These are phyloP conservation scores for Tribolium madens DNA, from an alignment of 1,140 invertebrate genomes.

Conservation along the genomic window DNA sequence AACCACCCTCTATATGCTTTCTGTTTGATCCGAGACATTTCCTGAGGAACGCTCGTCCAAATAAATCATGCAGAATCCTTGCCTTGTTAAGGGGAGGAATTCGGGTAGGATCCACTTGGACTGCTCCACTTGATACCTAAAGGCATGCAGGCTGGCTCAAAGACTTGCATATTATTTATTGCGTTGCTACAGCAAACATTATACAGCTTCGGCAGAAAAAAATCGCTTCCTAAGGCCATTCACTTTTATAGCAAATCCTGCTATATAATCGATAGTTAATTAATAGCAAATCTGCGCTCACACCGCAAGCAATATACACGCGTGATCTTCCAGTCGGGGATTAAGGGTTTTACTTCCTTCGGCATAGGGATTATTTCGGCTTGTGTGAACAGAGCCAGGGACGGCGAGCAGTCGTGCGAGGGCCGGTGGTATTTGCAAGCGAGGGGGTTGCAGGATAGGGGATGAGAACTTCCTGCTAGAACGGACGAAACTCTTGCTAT, in stretches of 20 bases:
- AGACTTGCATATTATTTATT: conserved; percentile 67
- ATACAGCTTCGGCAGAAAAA: conserved; percentile 57
- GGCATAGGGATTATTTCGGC: conserved; percentile 57
- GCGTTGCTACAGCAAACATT: conserved; percentile 65
- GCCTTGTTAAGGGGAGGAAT: conserved; percentile 1
- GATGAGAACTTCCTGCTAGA: conserved; percentile 43
- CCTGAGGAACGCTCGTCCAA: conserved; percentile 59
- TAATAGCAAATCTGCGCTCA: conserved; percentile 38
- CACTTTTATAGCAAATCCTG: conserved; percentile 45
- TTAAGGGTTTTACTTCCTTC: conserved; percentile 59
- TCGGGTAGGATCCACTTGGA: conserved; percentile 45
- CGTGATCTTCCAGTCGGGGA: conserved; percentile 53
- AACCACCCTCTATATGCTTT: conserved; percentile 67
- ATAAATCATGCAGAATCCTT: conserved; percentile 45
- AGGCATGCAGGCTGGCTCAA: conserved; percentile 65
- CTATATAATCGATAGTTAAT: conserved; percentile 39
- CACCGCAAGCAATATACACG: conserved; percentile 43
- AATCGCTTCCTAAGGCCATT: conserved; percentile 47
- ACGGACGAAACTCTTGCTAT: conserved; percentile 49
- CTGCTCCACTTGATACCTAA: conserved; percentile 62
- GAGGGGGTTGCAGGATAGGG: conserved; percentile 42
- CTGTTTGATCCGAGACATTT: conserved; percentile 67
- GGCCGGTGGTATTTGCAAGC: conserved; percentile 54
- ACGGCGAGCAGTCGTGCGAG: conserved; percentile 49
- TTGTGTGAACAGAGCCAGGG: conserved; percentile 53